Evolutionary conservation across 2,797 vertebrate species (phyloP), one percentile per base, ranked within the genome.

Genomic region (Xenopus petersii): DNA sequence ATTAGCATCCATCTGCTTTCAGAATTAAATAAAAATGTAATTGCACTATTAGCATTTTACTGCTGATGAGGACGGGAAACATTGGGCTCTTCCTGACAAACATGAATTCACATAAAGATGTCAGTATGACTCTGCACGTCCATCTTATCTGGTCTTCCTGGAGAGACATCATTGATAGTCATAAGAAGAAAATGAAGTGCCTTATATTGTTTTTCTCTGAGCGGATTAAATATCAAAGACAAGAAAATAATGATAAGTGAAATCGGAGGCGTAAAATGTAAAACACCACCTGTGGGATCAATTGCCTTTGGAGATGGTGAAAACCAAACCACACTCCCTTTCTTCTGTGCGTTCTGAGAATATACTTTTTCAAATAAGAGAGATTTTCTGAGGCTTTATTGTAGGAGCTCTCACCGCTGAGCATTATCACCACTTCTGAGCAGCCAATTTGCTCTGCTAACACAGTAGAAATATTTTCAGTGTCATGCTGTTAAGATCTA

Each of bases 1-100:
- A 73, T 73, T 78, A 73, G 10, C 75, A 78, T 78, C 70, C 75
- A 78, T 78, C 70, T 69, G 71, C n/a, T 73, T 73, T 64, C 65
- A 69, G 42, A 73, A 72, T 73, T 64, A 73, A 64, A 73, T 13
- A 73, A 59, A 30, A 64, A 64, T 70, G 66, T 78, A 60, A 73
- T 78, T 73, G 71, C 54, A 12, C 65, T 73, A 73, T 70, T 78
- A 65, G 33, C 70, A 73, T 73, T 51, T 69, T 58, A 64, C 66
- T 69, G 66, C 66, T 78, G 71, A 73, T 73, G 69, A 64, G 51
- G 26, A n/a, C 70, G 21, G 59, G 58, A 68, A 71, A 67, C 64
- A 56, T 15, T 13, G 36, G 65, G 24, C 33, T 26, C 15, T 21
- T 49, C 51, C 26, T 59, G 15, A 61, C 55, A 66, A 24, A 46